A percentile compares a stretch with the other conserved stretches of the same genome.
These are phyloP conservation scores for Artemia sinica DNA, from an alignment of 2,888 invertebrate species.

Conservation along the genomic window DNA sequence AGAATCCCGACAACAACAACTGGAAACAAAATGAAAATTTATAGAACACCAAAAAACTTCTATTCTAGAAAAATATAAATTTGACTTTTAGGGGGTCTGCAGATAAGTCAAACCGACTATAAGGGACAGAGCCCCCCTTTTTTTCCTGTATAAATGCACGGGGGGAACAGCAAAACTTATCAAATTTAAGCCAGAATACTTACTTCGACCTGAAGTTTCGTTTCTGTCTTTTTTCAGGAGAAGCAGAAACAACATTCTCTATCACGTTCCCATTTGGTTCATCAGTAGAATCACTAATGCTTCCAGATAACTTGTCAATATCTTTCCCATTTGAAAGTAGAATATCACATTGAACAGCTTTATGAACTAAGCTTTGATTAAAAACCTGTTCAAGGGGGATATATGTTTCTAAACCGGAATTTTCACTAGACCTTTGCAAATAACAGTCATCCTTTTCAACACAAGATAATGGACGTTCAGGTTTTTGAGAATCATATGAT, in stretches of 20 bases:
- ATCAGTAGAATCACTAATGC: background rate
- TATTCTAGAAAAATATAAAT: background rate
- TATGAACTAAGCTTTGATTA: background rate
- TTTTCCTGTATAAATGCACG: background rate
- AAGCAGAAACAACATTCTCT: background rate
- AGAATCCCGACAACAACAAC: background rate
- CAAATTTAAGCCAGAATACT: background rate
- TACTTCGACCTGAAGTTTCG: background rate
- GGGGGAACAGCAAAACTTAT: background rate
- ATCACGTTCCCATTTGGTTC: too few relatives aligned
- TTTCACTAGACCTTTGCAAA: too few relatives aligned
- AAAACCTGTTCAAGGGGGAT: background rate
- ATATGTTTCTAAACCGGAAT: too few relatives aligned
- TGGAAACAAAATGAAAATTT: background rate
- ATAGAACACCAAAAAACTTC: background rate
- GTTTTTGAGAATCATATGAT: background rate
- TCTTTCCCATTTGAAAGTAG: background rate
- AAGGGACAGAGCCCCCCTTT: background rate
- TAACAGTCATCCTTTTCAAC: background rate
- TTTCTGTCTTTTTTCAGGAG: background rate
- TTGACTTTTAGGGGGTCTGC: background rate
- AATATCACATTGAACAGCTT: background rate
- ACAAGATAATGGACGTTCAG: background rate
- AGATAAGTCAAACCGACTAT: background rate
- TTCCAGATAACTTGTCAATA: background rate